Conservation (phyloP, 53 echinoderm and acorn worm genomes). For the Glandiceps talaboti region DNA sequence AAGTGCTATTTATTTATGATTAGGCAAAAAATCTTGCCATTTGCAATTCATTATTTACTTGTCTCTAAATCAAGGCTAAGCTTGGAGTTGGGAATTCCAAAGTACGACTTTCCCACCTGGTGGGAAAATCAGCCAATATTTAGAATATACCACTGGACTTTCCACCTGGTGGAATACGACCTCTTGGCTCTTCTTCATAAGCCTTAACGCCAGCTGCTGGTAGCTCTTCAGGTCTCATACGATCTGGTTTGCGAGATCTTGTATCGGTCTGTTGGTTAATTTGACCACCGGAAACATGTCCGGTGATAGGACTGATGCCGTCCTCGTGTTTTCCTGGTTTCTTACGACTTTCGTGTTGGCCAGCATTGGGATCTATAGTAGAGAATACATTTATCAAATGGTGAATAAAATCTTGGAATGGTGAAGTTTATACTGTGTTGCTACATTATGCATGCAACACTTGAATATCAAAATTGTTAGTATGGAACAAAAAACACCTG, state of each 20-base stretch:
- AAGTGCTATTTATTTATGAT: no score
- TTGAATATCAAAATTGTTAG: no score
- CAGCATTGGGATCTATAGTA: neutral
- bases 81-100: no score
- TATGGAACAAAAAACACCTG: no score
- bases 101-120: no score
- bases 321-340: neutral
- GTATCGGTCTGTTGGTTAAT: neutral
- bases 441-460: no score
- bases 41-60: neutral
- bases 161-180: neutral
- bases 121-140: neutral
- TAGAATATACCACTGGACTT: neutral
- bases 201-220: constrained; percentile 34
- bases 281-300: neutral
- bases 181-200: neutral
- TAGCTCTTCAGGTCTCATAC: constrained; percentile 22
- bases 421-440: no score
- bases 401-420: no score
- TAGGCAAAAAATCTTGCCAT: neutral
- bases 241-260: neutral
- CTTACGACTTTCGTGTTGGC: neutral
- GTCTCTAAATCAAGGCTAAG: neutral
- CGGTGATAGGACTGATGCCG: neutral
- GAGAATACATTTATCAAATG: no score